Evolutionary conservation across 2,888 invertebrate species (phyloP).

Genomic region (Euzetes globulus): DNA sequence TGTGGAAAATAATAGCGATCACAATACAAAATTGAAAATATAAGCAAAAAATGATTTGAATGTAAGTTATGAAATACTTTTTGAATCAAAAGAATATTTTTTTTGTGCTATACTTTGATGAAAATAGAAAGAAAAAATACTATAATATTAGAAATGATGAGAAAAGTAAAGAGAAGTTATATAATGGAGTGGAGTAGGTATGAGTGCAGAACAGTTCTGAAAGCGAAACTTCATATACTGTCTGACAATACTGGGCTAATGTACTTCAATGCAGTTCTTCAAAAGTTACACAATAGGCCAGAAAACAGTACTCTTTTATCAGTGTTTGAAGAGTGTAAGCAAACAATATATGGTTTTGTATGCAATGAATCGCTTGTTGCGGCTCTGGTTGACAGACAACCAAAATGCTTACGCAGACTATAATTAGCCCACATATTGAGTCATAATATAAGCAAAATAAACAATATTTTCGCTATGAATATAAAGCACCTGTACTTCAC

Average conservation of each 20-base stretch:
- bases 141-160: slow-evolving; percentile 2
- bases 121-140: not conserved
- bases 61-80: slow-evolving; percentile 18
- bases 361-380: not conserved
- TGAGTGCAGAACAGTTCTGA: not conserved
- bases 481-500: slow-evolving; percentile 19
- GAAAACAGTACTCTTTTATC: slow-evolving; percentile 20
- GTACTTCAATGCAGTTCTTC: not conserved
- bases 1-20: slow-evolving; percentile 22
- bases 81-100: not conserved
- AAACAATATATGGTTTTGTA: slow-evolving; percentile 20
- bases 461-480: slow-evolving; percentile 29
- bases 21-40: slow-evolving; percentile 6
- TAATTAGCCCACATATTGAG: slow-evolving; percentile 31
- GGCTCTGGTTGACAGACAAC: slow-evolving; percentile 9
- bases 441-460: slow-evolving; percentile 24
- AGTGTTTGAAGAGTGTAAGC: slow-evolving; percentile 26
- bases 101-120: not conserved
- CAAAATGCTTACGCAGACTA: slow-evolving; percentile 27
- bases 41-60: slow-evolving; percentile 21
- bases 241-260: not conserved
- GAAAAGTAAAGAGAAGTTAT: not conserved
- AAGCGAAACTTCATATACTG: not conserved
- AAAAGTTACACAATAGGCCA: slow-evolving; percentile 20
- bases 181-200: not conserved